Percentiles rank a stretch among this genome's conserved stretches.
Evolutionary conservation across 2,113 vertebrate species (phyloP).

Genomic region (Opisthocomus hoazin): DNA sequence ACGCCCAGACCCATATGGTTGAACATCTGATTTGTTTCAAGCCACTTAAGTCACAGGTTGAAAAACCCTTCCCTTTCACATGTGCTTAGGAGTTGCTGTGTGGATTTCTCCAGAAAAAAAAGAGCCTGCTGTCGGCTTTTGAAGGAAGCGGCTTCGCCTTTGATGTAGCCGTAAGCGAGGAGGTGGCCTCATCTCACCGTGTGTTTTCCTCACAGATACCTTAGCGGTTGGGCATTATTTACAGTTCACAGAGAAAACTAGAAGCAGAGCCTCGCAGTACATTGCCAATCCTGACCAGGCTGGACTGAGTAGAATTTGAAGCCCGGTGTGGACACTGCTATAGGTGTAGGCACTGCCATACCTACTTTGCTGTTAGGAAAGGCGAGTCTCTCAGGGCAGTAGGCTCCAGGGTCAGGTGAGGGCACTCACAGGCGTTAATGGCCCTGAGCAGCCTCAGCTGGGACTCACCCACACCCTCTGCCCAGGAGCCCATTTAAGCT

Average conservation of each 20-base stretch:
- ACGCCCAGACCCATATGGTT: conserved; percentile 33
- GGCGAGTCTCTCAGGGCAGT: neutral
- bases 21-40: conserved; percentile 66
- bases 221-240: neutral
- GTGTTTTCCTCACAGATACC: neutral
- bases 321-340: neutral
- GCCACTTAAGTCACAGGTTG: conserved; percentile 19
- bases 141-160: conserved; percentile 32
- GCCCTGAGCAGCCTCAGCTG: neutral
- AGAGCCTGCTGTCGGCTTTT: conserved; percentile 6
- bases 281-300: neutral
- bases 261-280: neutral
- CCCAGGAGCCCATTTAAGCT: neutral
- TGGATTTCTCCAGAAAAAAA: neutral
- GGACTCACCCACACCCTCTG: neutral
- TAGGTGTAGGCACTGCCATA: neutral
- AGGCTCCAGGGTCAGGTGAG: neutral
- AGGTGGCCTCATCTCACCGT: neutral
- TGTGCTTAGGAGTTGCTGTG: conserved; percentile 14
- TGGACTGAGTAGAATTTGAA: neutral
- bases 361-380: neutral
- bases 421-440: neutral
- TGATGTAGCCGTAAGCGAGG: neutral
- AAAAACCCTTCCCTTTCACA: conserved; percentile 17
- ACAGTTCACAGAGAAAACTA: neutral